Conservation (phyloP, 1,140 invertebrate species). For the Cydia strobilella region DNA sequence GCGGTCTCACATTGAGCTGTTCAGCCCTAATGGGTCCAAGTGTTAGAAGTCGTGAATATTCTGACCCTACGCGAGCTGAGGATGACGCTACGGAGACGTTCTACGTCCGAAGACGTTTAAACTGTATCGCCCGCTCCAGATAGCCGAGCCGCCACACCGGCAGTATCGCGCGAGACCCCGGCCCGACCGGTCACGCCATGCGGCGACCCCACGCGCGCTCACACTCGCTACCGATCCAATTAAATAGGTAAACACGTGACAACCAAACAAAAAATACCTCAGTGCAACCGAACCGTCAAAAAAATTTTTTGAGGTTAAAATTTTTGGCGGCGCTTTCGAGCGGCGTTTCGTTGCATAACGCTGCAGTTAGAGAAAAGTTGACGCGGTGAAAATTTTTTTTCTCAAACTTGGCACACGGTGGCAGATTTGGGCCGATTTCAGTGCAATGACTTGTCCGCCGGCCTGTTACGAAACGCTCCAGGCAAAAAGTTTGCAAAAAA, state of each 20-base stretch:
- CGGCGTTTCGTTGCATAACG: conserved; percentile 39
- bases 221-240: conserved; percentile 50
- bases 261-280: conserved; percentile 56
- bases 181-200: conserved; percentile 51
- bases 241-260: conserved; percentile 43
- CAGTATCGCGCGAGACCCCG: conserved; percentile 65
- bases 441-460: conserved; percentile 44
- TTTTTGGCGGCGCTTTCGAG: conserved; percentile 52
- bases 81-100: conserved; percentile 41
- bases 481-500: conserved; percentile 59
- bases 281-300: conserved; percentile 48
- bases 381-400: conserved; percentile 55
- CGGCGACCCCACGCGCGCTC: conserved; percentile 39
- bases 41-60: background rate
- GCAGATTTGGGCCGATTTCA: conserved; percentile 55
- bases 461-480: conserved; percentile 55
- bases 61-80: conserved; percentile 31
- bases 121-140: conserved; percentile 52
- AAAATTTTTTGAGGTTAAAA: conserved; percentile 52
- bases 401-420: conserved; percentile 42
- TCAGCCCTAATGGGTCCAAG: background rate
- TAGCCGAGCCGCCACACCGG: conserved; percentile 42
- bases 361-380: conserved; percentile 31
- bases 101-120: conserved; percentile 48
- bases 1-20: background rate